phyloP scores from a whole-genome alignment of 2,113 vertebrate genomes.

The Hemiscyllium ocellatum region DNA sequence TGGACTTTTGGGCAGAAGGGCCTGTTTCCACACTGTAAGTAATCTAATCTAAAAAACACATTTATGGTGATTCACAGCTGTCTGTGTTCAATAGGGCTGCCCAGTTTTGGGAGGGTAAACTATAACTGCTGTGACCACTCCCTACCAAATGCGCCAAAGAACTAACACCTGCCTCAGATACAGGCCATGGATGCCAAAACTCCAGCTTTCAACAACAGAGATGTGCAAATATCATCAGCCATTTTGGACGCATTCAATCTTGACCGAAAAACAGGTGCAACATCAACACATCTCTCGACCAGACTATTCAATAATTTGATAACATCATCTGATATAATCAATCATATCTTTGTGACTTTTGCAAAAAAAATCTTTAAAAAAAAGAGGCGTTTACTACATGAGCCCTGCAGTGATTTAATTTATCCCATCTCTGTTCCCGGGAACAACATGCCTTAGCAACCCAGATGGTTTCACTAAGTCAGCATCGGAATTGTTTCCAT shows the following conservation, averaged over 20 bases:
- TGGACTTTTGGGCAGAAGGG: too few relatives aligned
- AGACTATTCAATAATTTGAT: background rate
- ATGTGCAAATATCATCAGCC: background rate
- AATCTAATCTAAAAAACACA: too few relatives aligned
- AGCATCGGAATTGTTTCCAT: background rate
- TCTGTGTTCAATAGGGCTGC: background rate
- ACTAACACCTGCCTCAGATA: background rate
- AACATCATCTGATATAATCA: background rate
- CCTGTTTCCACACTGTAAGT: too few relatives aligned
- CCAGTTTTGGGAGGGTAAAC: background rate
- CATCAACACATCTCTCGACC: background rate
- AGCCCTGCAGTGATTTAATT: background rate
- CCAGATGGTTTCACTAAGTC: constrained; percentile 1
- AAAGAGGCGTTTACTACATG: background rate
- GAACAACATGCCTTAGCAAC: background rate
- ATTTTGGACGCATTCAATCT: background rate
- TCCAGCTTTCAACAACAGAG: background rate
- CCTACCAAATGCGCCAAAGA: background rate
- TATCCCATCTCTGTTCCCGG: background rate
- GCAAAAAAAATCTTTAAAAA: background rate
- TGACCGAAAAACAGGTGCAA: background rate
- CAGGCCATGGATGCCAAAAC: background rate
- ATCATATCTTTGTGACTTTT: background rate
- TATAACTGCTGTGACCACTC: background rate
- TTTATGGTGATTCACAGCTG: background rate